Base-by-base conservation (phyloP, 1,140 invertebrate species). In the Centruroides vittatus region DNA sequence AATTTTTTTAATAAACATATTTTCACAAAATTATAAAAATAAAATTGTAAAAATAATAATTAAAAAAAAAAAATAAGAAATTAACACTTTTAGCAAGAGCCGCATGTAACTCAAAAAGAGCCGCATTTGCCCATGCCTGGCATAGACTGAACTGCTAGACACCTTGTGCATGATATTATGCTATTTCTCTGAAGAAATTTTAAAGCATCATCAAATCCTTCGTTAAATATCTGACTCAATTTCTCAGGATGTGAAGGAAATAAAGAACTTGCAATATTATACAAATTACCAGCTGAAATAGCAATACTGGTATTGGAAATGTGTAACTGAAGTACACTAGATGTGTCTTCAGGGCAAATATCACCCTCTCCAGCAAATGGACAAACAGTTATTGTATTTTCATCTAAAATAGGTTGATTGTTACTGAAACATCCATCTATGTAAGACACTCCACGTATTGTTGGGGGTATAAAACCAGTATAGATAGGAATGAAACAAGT, bases 291-390 rank as follows among this genome's bases (percentile, higher is more conserved):
- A 60, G 85, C 84, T 1, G 88, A 90, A 12, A 93, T 76, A 59
- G 97, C 92, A 71, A 98, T 92, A 71, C 90, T 94, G 11, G 93
- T 98, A 73, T 97, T 96, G 8, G 87, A 84, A 64, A 98, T 72
- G 72, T 94, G 93, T 8, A 98, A 80, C 86, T 89, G 73, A 62
- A 78, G 74, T 69, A 64, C 67, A 65, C 72, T 69, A 61, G 69
- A 66, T 69, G 84, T 78, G 74, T 98, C 95, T 57, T 85, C 79
- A 0, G 96, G 96, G 76, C 96, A 99, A 66, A 99, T 99, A 72
- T 99, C 95, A 71, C 86, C 91, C 74, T 98, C 94, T 0, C 96
- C 96, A 70, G 91, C 91, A 75, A 99, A 99, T 0, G 96, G 96
- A 70, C 89, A 93, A 35, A 99, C 89, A 0, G 94, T 98, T 60